A percentile compares a stretch with the other conserved stretches of the same genome.
Conservation (phyloP, 2,113 vertebrate species). For the Cyanocitta stelleri region DNA sequence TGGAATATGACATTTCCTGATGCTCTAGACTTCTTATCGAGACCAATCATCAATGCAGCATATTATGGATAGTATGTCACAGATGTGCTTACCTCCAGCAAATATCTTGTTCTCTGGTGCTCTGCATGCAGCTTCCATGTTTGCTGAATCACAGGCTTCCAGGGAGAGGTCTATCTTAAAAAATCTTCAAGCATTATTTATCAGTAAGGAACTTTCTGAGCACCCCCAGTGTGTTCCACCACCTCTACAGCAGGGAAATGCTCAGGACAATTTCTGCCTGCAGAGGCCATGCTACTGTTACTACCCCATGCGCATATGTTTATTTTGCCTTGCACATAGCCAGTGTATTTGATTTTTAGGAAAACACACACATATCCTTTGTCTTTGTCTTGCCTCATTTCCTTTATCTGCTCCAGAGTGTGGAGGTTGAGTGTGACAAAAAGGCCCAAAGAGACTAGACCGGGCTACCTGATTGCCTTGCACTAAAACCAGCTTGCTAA, state of each 20-base stretch:
- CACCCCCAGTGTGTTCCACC: too few relatives aligned
- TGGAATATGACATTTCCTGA: not conserved
- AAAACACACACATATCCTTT: not conserved
- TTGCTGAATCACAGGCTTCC: not conserved
- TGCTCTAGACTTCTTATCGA: not conserved
- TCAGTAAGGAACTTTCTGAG: not conserved
- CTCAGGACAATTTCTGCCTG: not conserved
- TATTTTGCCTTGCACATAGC: not conserved
- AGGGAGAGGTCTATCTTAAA: not conserved
- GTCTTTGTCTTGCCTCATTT: not conserved
- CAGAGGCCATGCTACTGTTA: not conserved
- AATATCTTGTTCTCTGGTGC: not conserved
- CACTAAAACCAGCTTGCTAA: not conserved
- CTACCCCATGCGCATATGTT: not conserved
- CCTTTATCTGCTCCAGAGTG: not conserved
- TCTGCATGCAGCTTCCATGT: accelerated
- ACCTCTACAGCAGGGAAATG: not conserved
- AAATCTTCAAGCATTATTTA: not conserved
- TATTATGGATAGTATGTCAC: not conserved
- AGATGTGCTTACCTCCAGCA: not conserved
- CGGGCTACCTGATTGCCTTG: not conserved
- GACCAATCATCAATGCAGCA: not conserved
- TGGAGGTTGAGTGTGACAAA: not conserved
- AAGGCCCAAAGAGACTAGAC: not conserved
- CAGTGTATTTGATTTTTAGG: not conserved